Conservation (phyloP, 2,113 vertebrate species). For the Mustela lutreola region DNA sequence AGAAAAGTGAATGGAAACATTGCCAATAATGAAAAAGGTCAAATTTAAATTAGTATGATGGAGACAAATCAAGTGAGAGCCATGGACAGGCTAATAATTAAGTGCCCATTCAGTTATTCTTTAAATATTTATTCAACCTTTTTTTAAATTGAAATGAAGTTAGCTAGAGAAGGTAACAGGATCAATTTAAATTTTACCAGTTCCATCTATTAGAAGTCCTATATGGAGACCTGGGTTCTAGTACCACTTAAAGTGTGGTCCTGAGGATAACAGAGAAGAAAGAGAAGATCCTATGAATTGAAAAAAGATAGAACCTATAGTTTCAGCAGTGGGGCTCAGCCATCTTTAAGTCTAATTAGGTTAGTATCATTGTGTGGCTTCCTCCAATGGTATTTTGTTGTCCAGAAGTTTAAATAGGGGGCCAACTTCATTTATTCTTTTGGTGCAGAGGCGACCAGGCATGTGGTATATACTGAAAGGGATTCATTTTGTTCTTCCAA, state of each 20-base stretch:
- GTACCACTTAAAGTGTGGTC: neutral
- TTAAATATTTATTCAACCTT: slow-evolving; percentile 41
- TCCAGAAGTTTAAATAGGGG: neutral
- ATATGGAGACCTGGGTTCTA: neutral
- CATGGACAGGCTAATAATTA: neutral
- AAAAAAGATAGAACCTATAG: neutral
- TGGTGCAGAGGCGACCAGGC: neutral
- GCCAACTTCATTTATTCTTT: neutral
- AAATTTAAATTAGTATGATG: slow-evolving; percentile 25
- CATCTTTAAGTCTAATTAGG: neutral
- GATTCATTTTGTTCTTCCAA: neutral
- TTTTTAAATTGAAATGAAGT: slow-evolving; percentile 1
- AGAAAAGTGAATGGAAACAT: neutral
- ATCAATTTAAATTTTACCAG: slow-evolving; percentile 28
- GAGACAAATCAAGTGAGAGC: slow-evolving; percentile 2
- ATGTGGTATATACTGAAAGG: neutral
- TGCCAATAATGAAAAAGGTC: neutral
- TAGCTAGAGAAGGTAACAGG: slow-evolving; percentile 22
- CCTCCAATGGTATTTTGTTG: neutral
- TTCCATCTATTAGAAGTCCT: neutral
- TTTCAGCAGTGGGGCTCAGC: neutral
- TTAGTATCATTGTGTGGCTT: neutral
- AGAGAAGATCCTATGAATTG: neutral
- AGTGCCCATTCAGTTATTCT: neutral
- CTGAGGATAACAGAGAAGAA: neutral